Base-by-base conservation (phyloP, 1,140 invertebrate genomes). In the Zaprionus gabonicus region DNA sequence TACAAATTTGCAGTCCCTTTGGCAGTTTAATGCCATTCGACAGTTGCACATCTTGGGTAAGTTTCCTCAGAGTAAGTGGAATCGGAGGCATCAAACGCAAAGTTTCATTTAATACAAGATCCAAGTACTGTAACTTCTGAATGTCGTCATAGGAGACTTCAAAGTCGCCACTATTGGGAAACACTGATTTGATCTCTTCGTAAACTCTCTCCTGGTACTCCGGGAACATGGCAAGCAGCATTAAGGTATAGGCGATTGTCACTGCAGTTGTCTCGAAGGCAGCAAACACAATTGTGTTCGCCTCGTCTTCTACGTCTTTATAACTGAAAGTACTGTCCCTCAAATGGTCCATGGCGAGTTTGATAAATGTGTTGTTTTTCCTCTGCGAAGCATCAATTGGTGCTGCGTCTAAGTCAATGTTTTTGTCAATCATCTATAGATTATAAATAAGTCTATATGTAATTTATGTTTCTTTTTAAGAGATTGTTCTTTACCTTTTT, bases 91-190 rank as follows among this genome's bases (percentile, higher is more conserved):
- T 90, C 13, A 91, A 49, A 78, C 96, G 92, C 59, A 96, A 70
- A 10, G 94, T 93, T 91, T 96, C 95, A 77, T 95, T 95, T 4
- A 96, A 93, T 1, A 95, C 94, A 65, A 94, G 93, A 68, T 95
- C 95, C 23, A 96, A 92, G 77, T 96, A 95, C 46, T 94, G 94
- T 94, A 97, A 94, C 58, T 94, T 80, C 23, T 93, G 81, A 1
- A 95, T 70, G 63, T 95, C 94, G 7, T 94, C 92, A 69, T 93
- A 93, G 7, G 93, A 94, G 0, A 93, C 91, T 38, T 93, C 82
- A 28, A 91, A 80, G 60, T 93, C 80, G 13, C 70, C 83, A 36
- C 87, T 72, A 2, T 74, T 13, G 15, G 94, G 95, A 83, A 95
- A 95, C 5, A 96, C 93, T 28, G 85, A 51, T 59, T 93, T 90